Percentiles rank a stretch among this genome's conserved stretches.
phyloP scores from a whole-genome alignment of 2,113 vertebrate species.

The Melanotaenia duboulayi region DNA sequence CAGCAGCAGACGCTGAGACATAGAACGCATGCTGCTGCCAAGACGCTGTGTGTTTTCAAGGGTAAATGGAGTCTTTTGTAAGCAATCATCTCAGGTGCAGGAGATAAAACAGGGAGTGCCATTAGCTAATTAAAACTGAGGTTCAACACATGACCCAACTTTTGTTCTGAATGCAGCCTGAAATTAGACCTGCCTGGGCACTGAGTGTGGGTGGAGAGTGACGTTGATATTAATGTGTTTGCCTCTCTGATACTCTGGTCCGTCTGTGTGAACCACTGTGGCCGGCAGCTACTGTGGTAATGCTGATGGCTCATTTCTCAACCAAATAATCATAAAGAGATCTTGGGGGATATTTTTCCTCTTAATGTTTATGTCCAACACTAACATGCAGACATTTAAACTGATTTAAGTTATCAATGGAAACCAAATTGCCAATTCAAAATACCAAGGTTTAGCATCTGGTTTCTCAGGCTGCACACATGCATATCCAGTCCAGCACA shows the following conservation, averaged over 20 bases:
- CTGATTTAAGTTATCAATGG: neutral
- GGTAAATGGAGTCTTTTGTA: slow-evolving; percentile 79
- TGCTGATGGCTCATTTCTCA: neutral
- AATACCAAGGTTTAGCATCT: neutral
- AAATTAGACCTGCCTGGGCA: slow-evolving; percentile 78
- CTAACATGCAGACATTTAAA: slow-evolving; percentile 5
- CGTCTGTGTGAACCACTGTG: slow-evolving; percentile 41
- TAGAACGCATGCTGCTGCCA: slow-evolving; percentile 37
- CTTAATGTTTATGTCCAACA: neutral
- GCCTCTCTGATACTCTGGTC: slow-evolving; percentile 55
- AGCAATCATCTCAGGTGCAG: slow-evolving; percentile 74
- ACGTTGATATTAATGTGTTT: slow-evolving; percentile 78
- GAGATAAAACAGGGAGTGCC: slow-evolving; percentile 73
- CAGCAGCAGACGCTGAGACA: slow-evolving; percentile 50
- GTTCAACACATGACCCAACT: slow-evolving; percentile 73
- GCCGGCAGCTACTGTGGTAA: neutral
- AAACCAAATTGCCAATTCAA: slow-evolving; percentile 18
- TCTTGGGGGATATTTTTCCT: neutral
- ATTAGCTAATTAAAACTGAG: slow-evolving; percentile 84
- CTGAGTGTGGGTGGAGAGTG: slow-evolving; percentile 65
- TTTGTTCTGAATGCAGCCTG: slow-evolving; percentile 74
- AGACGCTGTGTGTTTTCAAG: slow-evolving; percentile 61
- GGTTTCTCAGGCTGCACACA: slow-evolving; percentile 2
- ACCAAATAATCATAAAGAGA: neutral
- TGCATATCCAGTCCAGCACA: neutral